Conservation (phyloP, 2,888 invertebrate genomes). For the Drosophila paramelanica region DNA sequence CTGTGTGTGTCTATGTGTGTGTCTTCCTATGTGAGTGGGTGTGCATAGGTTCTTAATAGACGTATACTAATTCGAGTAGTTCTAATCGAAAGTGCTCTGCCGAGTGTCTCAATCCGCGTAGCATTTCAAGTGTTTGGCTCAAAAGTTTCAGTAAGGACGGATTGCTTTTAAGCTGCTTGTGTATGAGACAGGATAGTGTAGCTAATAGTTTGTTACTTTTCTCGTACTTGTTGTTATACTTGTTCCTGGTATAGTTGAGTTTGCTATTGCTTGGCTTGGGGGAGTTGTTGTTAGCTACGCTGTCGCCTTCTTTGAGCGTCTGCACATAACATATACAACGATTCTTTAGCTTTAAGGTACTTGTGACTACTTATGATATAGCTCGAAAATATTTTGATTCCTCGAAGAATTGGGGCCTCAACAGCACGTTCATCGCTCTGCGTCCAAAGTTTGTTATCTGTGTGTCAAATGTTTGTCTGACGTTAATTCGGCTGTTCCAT, state of each 20-base stretch:
- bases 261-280: slow-evolving; percentile 10
- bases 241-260: slow-evolving; percentile 12
- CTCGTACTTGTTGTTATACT: slow-evolving; percentile 15
- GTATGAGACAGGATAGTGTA: slow-evolving; percentile 47
- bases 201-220: slow-evolving; percentile 32
- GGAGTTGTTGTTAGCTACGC: slow-evolving; percentile 25
- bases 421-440: slow-evolving; percentile 27
- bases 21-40: slow-evolving; percentile 10
- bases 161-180: slow-evolving; percentile 74
- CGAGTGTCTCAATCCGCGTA: slow-evolving; percentile 42
- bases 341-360: slow-evolving; percentile 73
- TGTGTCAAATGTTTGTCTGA: slow-evolving; percentile 18
- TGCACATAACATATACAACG: slow-evolving; percentile 54
- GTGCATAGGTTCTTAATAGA: slow-evolving; percentile 37
- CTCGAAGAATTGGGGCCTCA: slow-evolving; percentile 37
- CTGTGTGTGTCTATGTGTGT: slow-evolving; percentile 11
- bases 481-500: neutral
- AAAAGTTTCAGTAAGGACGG: slow-evolving; percentile 77
- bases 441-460: slow-evolving; percentile 52
- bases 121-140: slow-evolving; percentile 61
- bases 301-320: slow-evolving; percentile 18
- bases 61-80: slow-evolving; percentile 31
- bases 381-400: slow-evolving; percentile 77
- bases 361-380: slow-evolving; percentile 79
- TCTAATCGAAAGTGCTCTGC: slow-evolving; percentile 35